phyloP scores from a whole-genome alignment of 2,113 vertebrate genomes.

The Cercocebus atys region DNA sequence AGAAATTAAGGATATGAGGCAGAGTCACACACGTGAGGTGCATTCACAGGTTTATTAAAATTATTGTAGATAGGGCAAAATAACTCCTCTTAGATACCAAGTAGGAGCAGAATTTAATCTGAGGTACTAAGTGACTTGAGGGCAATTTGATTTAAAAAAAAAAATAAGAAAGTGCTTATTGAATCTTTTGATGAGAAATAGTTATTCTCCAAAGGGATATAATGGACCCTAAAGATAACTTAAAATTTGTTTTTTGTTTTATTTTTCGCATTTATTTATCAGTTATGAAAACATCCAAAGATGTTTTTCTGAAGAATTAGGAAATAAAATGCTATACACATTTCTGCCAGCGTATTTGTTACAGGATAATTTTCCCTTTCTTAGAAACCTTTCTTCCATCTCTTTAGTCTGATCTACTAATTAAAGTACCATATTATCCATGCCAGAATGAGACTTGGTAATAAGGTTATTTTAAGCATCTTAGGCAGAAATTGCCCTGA shows the following conservation, averaged over 20 bases:
- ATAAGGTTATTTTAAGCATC: slow-evolving; percentile 12
- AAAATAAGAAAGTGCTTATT: not conserved
- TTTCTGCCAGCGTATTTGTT: not conserved
- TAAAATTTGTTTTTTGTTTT: not conserved
- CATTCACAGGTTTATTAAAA: slow-evolving; percentile 21
- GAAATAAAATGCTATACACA: not conserved
- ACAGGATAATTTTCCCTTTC: not conserved
- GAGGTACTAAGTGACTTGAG: not conserved
- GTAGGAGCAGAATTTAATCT: slow-evolving; percentile 3
- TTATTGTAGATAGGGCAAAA: not conserved
- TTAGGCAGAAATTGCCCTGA: not conserved
- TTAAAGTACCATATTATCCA: not conserved
- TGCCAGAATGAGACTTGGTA: slow-evolving; percentile 29
- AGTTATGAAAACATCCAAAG: not conserved
- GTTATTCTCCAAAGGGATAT: not conserved
- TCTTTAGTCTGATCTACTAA: not conserved
- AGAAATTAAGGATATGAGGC: not conserved
- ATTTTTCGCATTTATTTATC: not conserved
- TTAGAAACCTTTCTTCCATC: not conserved
- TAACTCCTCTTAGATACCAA: not conserved
- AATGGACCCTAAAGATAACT: not conserved
- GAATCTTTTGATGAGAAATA: slow-evolving; percentile 8
- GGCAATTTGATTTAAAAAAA: not conserved
- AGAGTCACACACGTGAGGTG: not conserved
- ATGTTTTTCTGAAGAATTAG: not conserved